Conservation (phyloP, 1,140 invertebrate genomes). For the Heliothis virescens region DNA sequence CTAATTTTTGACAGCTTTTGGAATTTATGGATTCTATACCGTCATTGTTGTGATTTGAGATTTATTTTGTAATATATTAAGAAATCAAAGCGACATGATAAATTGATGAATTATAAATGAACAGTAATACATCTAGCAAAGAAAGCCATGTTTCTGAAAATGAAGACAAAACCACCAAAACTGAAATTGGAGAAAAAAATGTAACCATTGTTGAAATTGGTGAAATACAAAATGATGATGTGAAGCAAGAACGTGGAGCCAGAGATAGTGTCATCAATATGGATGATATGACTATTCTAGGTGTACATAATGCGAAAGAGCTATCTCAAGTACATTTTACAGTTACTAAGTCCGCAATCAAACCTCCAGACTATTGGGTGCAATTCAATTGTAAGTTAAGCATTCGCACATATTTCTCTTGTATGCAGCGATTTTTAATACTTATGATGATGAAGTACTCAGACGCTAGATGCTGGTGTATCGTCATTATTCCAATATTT, state of each 20-base stretch:
- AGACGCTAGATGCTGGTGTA: too few species aligned
- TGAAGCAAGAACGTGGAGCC: background rate
- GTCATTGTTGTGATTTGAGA: too few species aligned
- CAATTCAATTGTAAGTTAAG: background rate
- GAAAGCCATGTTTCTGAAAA: background rate
- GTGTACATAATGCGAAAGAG: background rate
- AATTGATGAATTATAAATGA: background rate
- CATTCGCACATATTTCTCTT: background rate
- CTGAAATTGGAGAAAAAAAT: background rate
- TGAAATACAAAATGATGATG: background rate
- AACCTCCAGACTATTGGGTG: background rate
- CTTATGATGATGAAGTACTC: too few species aligned
- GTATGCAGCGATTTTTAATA: too few species aligned
- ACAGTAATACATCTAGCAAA: background rate
- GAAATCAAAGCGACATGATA: background rate
- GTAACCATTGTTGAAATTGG: background rate
- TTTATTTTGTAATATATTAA: background rate
- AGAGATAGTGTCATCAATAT: background rate
- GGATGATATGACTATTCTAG: background rate
- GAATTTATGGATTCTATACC: too few species aligned
- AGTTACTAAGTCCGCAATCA: too few species aligned
- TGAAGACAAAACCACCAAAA: constrained; percentile 5
- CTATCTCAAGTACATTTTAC: background rate
- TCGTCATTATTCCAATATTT: too few species aligned
- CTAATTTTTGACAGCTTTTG: too few species aligned